These are phyloP conservation scores for Sebastes nivosus DNA, from an alignment of 2,797 vertebrate genomes.

Conservation along the genomic window DNA sequence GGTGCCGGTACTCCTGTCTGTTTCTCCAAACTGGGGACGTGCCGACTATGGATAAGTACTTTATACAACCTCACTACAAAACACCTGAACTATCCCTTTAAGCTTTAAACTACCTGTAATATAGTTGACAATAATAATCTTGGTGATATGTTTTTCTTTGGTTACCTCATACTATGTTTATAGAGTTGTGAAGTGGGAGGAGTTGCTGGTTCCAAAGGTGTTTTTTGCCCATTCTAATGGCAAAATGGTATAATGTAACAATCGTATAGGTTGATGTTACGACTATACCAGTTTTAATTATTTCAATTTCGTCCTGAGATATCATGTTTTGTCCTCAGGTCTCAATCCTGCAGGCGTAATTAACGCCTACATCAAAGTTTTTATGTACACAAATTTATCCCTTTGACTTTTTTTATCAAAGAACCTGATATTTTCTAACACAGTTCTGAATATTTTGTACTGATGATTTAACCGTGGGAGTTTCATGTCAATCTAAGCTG, in stretches of 20 bases:
- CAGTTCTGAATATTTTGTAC: background rate
- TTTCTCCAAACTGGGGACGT: no score
- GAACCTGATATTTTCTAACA: background rate
- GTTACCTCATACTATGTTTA: background rate
- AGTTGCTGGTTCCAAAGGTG: background rate
- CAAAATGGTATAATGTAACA: background rate
- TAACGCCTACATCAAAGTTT: background rate
- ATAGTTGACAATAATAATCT: background rate
- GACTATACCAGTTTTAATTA: background rate
- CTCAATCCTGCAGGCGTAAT: background rate
- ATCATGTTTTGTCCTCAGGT: background rate
- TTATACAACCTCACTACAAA: no score
- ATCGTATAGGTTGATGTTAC: background rate
- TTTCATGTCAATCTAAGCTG: background rate
- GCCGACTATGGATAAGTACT: no score
- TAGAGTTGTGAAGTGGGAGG: background rate
- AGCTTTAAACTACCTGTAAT: background rate
- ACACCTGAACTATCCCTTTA: background rate
- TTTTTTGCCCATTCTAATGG: background rate
- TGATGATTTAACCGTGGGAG: background rate
- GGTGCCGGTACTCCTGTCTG: no score
- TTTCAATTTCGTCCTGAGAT: background rate
- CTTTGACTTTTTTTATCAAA: background rate
- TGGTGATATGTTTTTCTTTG: background rate
- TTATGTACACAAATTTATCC: background rate